These are phyloP conservation scores for Fratercula arctica DNA, from an alignment of 2,797 vertebrate species.

Conservation along the genomic window DNA sequence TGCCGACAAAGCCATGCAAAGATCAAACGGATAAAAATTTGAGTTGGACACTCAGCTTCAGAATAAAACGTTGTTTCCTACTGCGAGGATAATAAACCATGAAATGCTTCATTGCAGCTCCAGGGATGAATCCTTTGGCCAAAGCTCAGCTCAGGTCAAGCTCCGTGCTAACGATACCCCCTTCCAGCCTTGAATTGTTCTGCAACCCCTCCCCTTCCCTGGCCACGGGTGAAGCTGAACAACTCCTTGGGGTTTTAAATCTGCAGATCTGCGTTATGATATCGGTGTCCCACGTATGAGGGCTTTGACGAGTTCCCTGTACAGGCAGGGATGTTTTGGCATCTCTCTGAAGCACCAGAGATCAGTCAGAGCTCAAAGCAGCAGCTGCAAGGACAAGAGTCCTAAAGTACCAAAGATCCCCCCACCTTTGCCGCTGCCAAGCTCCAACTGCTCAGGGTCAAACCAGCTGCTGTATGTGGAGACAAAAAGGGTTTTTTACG, in stretches of 20 bases:
- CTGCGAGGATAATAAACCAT: constrained; percentile 48
- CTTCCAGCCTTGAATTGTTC: not conserved
- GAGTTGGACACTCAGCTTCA: not conserved
- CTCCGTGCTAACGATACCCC: constrained; percentile 8
- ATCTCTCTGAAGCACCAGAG: not conserved
- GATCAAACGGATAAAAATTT: constrained; percentile 25
- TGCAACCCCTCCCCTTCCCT: not conserved
- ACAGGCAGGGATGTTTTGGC: not conserved
- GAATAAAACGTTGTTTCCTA: constrained; percentile 8
- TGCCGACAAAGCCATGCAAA: constrained; percentile 1
- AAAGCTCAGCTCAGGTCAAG: constrained; percentile 50
- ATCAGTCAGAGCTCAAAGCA: constrained; percentile 7
- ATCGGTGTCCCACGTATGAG: not conserved
- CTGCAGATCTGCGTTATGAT: not conserved
- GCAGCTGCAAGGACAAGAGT: not conserved
- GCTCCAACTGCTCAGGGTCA: not conserved
- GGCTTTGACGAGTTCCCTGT: constrained; percentile 9
- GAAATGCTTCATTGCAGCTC: constrained; percentile 30
- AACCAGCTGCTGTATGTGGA: not conserved
- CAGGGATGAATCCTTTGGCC: constrained; percentile 20
- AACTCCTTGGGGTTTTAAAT: not conserved
- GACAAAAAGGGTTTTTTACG: not conserved
- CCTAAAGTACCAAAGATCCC: not conserved
- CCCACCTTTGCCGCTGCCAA: not conserved
- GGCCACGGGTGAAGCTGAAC: not conserved